A percentile compares a stretch with the other conserved stretches of the same genome.
Evolutionary conservation across 1,140 invertebrate species (phyloP).

Genomic region (Pseudomyrmex cubaensis): DNA sequence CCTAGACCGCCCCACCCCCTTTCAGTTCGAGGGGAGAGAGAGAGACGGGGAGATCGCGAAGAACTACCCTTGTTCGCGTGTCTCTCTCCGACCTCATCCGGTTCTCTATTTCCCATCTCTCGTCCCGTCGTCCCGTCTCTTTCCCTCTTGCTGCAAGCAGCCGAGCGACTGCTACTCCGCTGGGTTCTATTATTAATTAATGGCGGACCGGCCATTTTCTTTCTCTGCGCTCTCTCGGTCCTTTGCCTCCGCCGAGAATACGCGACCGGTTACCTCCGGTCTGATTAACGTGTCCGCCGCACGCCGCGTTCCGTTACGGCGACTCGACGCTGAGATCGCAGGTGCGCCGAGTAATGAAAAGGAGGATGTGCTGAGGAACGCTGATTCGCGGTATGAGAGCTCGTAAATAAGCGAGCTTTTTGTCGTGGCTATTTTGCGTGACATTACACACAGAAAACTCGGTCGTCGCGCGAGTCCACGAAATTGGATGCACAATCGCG

Average conservation of each 20-base stretch:
- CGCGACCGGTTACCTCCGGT: constrained; percentile 49
- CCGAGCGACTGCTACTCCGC: constrained; percentile 48
- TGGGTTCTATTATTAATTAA: constrained; percentile 79
- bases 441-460: background rate
- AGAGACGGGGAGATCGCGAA: constrained; percentile 72
- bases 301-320: constrained; percentile 48
- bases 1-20: constrained; percentile 76
- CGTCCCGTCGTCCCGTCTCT: constrained; percentile 3
- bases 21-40: constrained; percentile 71
- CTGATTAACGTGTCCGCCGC: constrained; percentile 73
- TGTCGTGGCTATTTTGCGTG: constrained; percentile 8
- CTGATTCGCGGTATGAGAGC: constrained; percentile 33
- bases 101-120: constrained; percentile 56
- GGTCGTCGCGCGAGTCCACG: background rate
- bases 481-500: constrained; percentile 37
- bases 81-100: constrained; percentile 38
- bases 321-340: constrained; percentile 21
- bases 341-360: constrained; percentile 58
- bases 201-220: constrained; percentile 75
- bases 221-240: constrained; percentile 49
- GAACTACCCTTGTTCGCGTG: constrained; percentile 64
- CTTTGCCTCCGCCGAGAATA: constrained; percentile 47
- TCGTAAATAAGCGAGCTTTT: constrained; percentile 51
- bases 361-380: constrained; percentile 45
- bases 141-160: constrained; percentile 29